Evolutionary conservation across 2,797 vertebrate genomes (phyloP), one percentile per base, ranked within the genome.

Genomic region (Tokudaia tokunoshimensis): DNA sequence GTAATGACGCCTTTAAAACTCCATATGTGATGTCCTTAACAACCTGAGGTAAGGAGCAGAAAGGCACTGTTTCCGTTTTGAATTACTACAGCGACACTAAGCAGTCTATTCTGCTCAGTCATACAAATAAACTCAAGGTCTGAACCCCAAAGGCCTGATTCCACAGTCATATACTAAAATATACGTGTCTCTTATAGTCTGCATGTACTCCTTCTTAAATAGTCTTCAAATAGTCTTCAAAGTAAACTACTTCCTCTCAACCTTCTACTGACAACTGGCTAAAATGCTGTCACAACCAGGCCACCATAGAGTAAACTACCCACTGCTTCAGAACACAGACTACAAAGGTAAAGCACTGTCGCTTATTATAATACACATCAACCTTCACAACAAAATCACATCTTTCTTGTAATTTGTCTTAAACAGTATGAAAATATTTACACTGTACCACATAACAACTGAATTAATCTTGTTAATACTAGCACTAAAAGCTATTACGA

Each of bases 261-360:
- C 3, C 37, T 52, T 8, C 74, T 57, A 94, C 19, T 96, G 84
- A 92, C 96, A 97, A 97, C 52, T 59, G 79, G 84, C 86, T 93
- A 94, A 95, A 98, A 98, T 97, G 96, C 92, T 97, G 92, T 92
- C 91, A 72, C 78, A 96, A 92, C 95, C 97, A 97, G 97, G 93
- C 92, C 94, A 97, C 95, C 93, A 92, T 89, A 94, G 44, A 91
- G 92, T 50, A 97, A 59, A 92, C 75, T 97, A 95, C 52, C 95
- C 94, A 97, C 57, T 97, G 97, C 96, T 97, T 97, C 92, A 98
- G 74, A 97, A 75, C 83, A 98, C 59, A 92, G 93, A 96, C 88
- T 98, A 97, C 85, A 97, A 96, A 94, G 96, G 85, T 29, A 95
- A 95, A 85, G 97, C 97, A 67, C n/a, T 91, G 81, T 81, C 96